A percentile compares a stretch with the other conserved stretches of the same genome.
Conservation (phyloP, 2,797 vertebrate species). For the Menidia menidia region DNA sequence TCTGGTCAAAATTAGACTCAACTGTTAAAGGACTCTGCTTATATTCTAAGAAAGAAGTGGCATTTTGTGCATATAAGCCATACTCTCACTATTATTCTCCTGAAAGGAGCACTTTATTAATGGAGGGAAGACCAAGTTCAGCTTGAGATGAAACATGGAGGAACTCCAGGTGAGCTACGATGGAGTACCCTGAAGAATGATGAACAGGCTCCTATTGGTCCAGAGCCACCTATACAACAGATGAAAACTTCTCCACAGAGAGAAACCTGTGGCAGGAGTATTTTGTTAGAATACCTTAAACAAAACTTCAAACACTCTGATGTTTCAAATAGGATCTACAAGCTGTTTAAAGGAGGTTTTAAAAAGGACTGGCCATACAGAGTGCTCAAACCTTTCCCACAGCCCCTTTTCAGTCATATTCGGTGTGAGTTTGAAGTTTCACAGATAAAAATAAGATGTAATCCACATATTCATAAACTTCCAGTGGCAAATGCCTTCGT, state of each 20-base stretch:
- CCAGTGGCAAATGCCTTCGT: too few relatives aligned
- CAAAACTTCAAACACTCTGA: not conserved
- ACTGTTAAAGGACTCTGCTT: not conserved
- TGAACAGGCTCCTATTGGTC: not conserved
- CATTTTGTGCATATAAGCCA: too few relatives aligned
- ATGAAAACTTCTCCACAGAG: not conserved
- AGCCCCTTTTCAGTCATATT: not conserved
- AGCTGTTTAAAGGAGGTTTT: not conserved
- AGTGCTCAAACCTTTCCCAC: not conserved
- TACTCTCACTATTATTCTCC: too few relatives aligned
- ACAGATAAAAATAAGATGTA: not conserved
- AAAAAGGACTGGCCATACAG: not conserved
- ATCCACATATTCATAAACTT: too few relatives aligned
- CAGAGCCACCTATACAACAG: not conserved
- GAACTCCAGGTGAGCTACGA: not conserved
- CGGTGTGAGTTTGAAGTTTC: not conserved
- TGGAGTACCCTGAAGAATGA: not conserved
- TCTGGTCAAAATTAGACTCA: conserved; percentile 2
- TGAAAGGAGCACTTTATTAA: not conserved
- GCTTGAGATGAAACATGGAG: not conserved
- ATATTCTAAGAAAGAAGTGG: not conserved
- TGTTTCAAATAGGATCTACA: not conserved
- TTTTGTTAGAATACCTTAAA: not conserved
- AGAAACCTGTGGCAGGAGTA: not conserved
- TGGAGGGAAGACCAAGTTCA: not conserved